Base-by-base conservation (phyloP, 1,140 invertebrate genomes). In the Solenopsis fugax region DNA sequence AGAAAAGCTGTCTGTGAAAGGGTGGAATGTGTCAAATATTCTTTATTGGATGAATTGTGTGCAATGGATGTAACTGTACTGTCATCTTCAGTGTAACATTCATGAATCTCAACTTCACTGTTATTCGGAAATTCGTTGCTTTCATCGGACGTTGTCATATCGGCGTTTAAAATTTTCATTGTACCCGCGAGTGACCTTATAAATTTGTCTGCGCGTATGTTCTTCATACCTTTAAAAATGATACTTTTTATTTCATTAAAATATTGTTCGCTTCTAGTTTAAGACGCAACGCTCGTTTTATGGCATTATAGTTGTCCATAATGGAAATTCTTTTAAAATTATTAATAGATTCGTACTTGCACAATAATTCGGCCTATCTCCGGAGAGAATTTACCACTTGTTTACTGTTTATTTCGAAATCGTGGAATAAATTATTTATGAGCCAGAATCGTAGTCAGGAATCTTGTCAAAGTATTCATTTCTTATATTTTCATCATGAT, bases 221-320 rank as follows among this genome's bases (percentile, higher is more conserved):
- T 24, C 56, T 81, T 87, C 10, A n/a, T 29, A 12, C 76, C 80
- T 21, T 78, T 64, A 50, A 85, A 76, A 75, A 88, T 71, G 9
- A 60, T 56, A 45, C 85, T 24, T 88, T 90, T 90, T 10, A 88
- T 0, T 24, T 88, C 80, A 21, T 86, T 85, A 18, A 73, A 90
- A 29, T 90, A 90, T 41, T 77, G 62, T 65, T 90, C 85, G n/a
- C 89, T 90, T 56, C 85, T 80, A 69, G 87, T 78, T 16, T 87
- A 90, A 48, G 60, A 85, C 9, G 89, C 64, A 75, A 87, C 45
- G 21, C 21, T 69, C 34, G 13, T 52, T n/a, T 75, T 67, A 13
- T 24, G 58, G 16, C 75, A 90, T 87, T n/a, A 88, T 67, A 34
- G 73, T 41, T 52, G 85, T 88, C 85, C 80, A 88, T 48, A 87